Evolutionary conservation across 2,797 vertebrate genomes (phyloP).

Genomic region (Pipistrellus pygmaeus): DNA sequence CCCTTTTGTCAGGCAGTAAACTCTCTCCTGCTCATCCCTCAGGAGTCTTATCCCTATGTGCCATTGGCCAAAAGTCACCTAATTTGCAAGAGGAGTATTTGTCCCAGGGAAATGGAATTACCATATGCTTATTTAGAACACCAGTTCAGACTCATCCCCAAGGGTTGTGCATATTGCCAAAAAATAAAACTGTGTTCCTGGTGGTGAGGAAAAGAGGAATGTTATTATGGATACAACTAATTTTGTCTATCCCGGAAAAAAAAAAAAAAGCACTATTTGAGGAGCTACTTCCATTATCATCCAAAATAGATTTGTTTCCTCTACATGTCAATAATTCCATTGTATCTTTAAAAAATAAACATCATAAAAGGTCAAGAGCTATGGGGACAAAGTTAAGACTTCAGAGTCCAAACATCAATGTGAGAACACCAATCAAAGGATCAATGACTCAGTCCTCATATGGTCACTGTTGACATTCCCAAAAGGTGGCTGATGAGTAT

Average conservation of each 20-base stretch:
- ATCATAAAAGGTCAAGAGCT: conserved; percentile 42
- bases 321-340: conserved; percentile 11
- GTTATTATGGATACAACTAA: conserved; percentile 1
- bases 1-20: conserved; percentile 6
- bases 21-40: not conserved
- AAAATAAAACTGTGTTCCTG: conserved; percentile 24
- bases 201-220: not conserved
- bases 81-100: conserved; percentile 22
- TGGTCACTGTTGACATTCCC: conserved; percentile 31
- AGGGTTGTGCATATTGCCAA: not conserved
- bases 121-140: not conserved
- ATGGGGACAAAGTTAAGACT: conserved; percentile 51
- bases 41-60: not conserved
- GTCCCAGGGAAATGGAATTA: conserved; percentile 39
- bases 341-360: conserved; percentile 40
- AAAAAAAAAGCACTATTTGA: conserved; percentile 29
- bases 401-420: conserved; percentile 50
- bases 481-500: conserved; percentile 38
- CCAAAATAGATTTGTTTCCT: conserved; percentile 40
- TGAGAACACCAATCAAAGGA: conserved; percentile 58
- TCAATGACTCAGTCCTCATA: conserved; percentile 19
- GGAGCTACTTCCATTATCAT: conserved; percentile 31
- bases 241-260: not conserved
- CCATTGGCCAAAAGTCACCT: conserved; percentile 44
- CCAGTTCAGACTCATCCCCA: not conserved